Conservation (phyloP, 64 coral and sea anemone genomes). For the Montipora efflorescens region DNA sequence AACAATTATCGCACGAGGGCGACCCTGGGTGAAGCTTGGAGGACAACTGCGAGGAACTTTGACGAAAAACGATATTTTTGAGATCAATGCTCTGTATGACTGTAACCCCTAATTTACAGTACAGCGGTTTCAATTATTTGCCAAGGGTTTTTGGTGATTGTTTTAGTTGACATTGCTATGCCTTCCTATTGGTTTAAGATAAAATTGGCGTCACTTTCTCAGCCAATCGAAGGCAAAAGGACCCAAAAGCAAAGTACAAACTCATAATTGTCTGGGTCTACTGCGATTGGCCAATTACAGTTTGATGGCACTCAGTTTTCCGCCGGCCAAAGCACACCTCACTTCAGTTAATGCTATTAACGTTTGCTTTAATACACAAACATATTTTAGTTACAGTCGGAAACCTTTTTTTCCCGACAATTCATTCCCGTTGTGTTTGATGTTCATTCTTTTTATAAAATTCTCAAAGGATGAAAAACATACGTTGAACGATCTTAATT, state of each 20-base stretch:
- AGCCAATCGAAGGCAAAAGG: no score
- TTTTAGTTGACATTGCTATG: no score
- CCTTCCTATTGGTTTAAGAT: no score
- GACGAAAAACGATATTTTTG: slow-evolving; percentile 51
- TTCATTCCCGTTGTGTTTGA: no score
- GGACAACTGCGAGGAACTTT: slow-evolving; percentile 84
- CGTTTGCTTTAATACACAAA: slow-evolving; percentile 40
- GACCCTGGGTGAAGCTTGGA: slow-evolving; percentile 70
- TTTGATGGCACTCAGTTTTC: no score
- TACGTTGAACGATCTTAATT: neutral
- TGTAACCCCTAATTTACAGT: neutral
- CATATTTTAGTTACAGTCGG: neutral
- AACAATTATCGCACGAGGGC: slow-evolving; percentile 72
- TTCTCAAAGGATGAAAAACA: neutral
- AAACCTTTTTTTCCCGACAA: no score
- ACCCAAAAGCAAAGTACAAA: no score
- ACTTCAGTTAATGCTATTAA: neutral
- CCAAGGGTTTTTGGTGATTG: neutral
- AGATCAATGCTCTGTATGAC: slow-evolving; percentile 74
- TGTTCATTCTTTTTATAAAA: neutral
- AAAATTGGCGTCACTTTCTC: no score
- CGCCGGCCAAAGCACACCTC: neutral
- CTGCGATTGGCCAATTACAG: no score
- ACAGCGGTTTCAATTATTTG: neutral
- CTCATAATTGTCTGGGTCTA: no score